phyloP scores from a whole-genome alignment of 1,140 invertebrate species.

The Coenobita brevimanus region DNA sequence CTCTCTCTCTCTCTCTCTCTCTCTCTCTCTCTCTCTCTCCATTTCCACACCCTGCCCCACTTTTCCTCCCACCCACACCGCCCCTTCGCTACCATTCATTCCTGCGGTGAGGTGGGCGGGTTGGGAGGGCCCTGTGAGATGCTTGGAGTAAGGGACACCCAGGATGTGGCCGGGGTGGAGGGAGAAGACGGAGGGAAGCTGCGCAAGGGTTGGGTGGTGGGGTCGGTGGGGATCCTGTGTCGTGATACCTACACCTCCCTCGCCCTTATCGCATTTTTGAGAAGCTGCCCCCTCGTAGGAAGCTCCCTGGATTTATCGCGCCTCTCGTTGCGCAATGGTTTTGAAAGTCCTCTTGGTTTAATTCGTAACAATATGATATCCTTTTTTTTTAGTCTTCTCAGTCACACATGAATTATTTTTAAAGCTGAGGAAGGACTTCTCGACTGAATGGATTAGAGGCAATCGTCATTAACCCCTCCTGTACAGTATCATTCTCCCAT shows the following conservation, averaged over 20 bases:
- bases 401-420: too few species aligned
- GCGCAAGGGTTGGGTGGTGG: too few species aligned
- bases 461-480: too few species aligned
- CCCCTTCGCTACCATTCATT: slow-evolving; percentile 36
- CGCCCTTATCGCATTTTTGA: neutral
- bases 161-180: slow-evolving; percentile 37
- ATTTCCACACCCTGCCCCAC: neutral
- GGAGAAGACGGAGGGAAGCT: neutral
- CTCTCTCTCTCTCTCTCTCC: neutral
- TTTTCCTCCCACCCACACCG: neutral
- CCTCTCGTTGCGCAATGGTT: too few species aligned
- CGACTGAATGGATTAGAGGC: too few species aligned
- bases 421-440: too few species aligned
- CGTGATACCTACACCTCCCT: neutral
- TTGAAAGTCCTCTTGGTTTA: too few species aligned
- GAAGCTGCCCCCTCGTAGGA: slow-evolving; percentile 4
- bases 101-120: slow-evolving; percentile 6
- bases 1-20: neutral
- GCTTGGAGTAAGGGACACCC: slow-evolving; percentile 10
- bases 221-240: slow-evolving; percentile 2
- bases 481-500: too few species aligned
- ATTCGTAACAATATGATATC: too few species aligned
- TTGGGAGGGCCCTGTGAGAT: neutral
- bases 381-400: too few species aligned
- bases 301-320: neutral